phyloP scores from a whole-genome alignment of 2,888 invertebrate species.

The Tetranychus piercei region DNA sequence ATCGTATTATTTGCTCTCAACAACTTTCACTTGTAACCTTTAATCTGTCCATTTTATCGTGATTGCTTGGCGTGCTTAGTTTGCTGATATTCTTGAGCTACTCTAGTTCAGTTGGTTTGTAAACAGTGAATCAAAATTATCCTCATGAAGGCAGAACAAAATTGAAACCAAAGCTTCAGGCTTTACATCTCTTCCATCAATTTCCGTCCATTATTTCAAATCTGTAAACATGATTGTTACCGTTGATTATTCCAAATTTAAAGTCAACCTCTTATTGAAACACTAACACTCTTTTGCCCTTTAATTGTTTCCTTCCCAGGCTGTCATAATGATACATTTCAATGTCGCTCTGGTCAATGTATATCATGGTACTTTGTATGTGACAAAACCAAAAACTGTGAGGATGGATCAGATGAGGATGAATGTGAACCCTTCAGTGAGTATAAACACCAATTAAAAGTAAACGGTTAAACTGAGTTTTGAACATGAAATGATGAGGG shows the following conservation, averaged over 20 bases:
- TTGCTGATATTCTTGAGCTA: too few species aligned
- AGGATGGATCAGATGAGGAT: constrained; percentile 66
- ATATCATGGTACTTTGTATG: constrained; percentile 86
- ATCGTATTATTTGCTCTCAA: not conserved
- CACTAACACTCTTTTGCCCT: constrained; percentile 28
- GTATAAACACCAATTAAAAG: constrained; percentile 14
- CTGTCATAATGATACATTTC: constrained; percentile 63
- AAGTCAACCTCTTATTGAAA: not conserved
- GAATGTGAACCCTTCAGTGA: constrained; percentile 26
- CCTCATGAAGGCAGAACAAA: not conserved
- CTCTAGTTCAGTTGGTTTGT: not conserved
- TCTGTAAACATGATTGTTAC: not conserved
- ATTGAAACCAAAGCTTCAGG: not conserved
- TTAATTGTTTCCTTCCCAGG: constrained; percentile 36
- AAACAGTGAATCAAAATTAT: not conserved
- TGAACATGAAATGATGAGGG: not conserved
- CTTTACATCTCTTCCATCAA: not conserved
- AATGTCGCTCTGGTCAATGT: constrained; percentile 68
- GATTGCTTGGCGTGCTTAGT: too few species aligned
- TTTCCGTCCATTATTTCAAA: not conserved
- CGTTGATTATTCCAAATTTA: not conserved
- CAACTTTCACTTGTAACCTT: constrained; percentile 5
- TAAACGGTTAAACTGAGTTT: too few species aligned
- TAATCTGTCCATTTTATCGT: too few species aligned
- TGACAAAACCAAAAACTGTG: constrained; percentile 61